Conservation (phyloP, 2,888 invertebrate genomes). For the Electrophaes corylata region DNA sequence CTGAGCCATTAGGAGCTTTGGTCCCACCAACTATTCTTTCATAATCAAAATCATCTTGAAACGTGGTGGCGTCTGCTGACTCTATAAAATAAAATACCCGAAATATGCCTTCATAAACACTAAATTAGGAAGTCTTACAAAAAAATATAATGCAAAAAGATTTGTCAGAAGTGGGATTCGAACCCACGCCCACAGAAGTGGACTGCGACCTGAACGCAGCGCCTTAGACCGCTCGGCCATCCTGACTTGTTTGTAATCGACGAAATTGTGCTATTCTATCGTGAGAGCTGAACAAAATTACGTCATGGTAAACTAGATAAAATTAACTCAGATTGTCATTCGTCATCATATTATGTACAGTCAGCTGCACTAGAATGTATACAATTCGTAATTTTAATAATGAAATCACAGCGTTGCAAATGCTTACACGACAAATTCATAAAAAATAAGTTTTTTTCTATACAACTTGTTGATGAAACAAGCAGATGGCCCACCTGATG, state of each 20-base stretch:
- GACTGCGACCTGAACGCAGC: slow-evolving; percentile 82
- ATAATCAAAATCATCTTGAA: slow-evolving; percentile 63
- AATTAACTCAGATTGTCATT: background rate
- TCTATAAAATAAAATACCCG: slow-evolving; percentile 45
- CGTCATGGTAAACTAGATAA: slow-evolving; percentile 38
- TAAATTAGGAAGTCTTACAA: too few species aligned
- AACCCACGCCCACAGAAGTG: slow-evolving; percentile 82
- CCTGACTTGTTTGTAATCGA: slow-evolving; percentile 43
- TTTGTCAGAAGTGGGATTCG: slow-evolving; percentile 79
- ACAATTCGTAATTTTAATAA: too few species aligned
- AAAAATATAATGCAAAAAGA: slow-evolving; percentile 35
- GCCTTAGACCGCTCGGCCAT: slow-evolving; percentile 80
- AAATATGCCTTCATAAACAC: too few species aligned
- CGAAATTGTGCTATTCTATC: slow-evolving; percentile 48
- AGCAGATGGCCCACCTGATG: too few species aligned
- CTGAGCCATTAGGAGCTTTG: slow-evolving; percentile 77
- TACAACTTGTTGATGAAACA: too few species aligned
- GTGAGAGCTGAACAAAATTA: slow-evolving; percentile 24
- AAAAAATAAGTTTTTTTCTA: too few species aligned
- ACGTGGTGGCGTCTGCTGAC: slow-evolving; percentile 56
- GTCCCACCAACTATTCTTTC: slow-evolving; percentile 82
- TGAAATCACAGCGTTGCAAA: too few species aligned
- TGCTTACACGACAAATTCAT: too few species aligned
- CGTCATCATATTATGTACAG: too few species aligned
- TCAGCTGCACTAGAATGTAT: too few species aligned